These are phyloP conservation scores for Acanthochromis polyacanthus DNA, from an alignment of 2,113 vertebrate species.

Conservation along the genomic window DNA sequence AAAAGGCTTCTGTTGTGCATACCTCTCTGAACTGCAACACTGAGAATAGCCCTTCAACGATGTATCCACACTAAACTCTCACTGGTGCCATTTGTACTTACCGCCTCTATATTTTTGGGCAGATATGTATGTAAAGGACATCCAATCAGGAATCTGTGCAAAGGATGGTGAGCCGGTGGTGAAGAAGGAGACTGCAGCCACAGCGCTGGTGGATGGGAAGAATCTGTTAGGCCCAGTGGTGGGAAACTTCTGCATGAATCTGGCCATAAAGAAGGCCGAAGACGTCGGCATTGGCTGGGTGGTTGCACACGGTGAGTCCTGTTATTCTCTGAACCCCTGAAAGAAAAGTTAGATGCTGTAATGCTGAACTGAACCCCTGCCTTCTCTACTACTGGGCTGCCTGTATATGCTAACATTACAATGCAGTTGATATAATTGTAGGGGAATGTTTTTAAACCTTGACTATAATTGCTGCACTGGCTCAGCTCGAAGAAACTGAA, in stretches of 20 bases:
- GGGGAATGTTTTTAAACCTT: no score
- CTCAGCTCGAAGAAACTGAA: no score
- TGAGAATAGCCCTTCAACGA: neutral
- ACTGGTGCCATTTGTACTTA: no score
- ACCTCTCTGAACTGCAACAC: neutral
- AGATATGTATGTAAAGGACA: slow-evolving; percentile 87
- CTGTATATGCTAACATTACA: neutral
- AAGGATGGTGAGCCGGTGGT: slow-evolving; percentile 81
- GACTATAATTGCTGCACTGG: no score
- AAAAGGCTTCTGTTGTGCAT: neutral
- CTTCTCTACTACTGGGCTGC: neutral
- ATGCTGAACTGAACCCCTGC: neutral
- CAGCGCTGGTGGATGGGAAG: slow-evolving; percentile 82
- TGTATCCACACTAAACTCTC: neutral
- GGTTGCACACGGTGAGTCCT: slow-evolving; percentile 79
- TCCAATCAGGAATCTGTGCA: slow-evolving; percentile 79
- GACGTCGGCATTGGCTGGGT: slow-evolving; percentile 85
- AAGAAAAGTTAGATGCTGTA: neutral
- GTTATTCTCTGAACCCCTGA: neutral
- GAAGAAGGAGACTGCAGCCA: slow-evolving; percentile 82
- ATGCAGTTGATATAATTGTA: no score
- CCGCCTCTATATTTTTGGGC: neutral
- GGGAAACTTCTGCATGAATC: slow-evolving; percentile 86
- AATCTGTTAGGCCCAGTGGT: slow-evolving; percentile 86
- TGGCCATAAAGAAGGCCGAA: slow-evolving; percentile 84